Conservation (phyloP, 37 sponge, comb jelly and placozoan genomes). For the Chondrosia reniformis region DNA sequence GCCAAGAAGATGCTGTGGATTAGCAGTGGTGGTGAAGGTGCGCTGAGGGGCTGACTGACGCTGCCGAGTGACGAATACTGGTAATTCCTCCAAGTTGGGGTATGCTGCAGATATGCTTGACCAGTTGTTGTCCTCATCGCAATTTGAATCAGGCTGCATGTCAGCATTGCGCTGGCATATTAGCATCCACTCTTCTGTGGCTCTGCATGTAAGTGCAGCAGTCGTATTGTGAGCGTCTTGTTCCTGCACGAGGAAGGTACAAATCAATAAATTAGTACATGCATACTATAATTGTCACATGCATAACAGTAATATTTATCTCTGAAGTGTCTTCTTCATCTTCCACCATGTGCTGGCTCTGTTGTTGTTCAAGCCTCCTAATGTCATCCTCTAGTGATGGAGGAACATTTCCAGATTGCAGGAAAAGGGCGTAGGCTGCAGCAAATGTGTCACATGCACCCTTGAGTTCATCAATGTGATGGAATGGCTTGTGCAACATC, state of each 20-base stretch:
- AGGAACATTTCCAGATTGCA: slow-evolving; percentile 33
- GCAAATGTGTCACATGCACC: not conserved
- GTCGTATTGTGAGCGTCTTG: not conserved
- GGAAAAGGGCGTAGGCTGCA: slow-evolving; percentile 37
- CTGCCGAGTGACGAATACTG: slow-evolving; percentile 12
- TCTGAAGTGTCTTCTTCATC: not conserved
- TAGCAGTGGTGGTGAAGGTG: not conserved
- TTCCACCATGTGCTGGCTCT: not conserved
- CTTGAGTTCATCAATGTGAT: slow-evolving; percentile 15
- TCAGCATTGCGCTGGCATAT: slow-evolving; percentile 27
- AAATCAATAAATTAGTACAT: not conserved
- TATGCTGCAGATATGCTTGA: slow-evolving; percentile 3
- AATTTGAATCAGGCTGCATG: not conserved
- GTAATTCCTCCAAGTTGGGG: slow-evolving; percentile 33
- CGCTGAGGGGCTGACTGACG: not conserved
- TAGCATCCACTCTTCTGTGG: slow-evolving; percentile 50
- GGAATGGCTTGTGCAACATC: slow-evolving; percentile 49
- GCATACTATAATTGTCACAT: too few relatives aligned
- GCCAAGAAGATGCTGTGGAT: slow-evolving; percentile 18
- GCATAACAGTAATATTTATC: too few relatives aligned
- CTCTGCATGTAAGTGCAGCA: not conserved
- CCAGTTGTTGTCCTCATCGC: slow-evolving; percentile 24
- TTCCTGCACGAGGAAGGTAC: not conserved
- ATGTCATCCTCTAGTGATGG: slow-evolving; percentile 53
- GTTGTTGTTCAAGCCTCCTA: slow-evolving; percentile 17